Conservation (phyloP, 2,113 vertebrate genomes). For the Micromys minutus region DNA sequence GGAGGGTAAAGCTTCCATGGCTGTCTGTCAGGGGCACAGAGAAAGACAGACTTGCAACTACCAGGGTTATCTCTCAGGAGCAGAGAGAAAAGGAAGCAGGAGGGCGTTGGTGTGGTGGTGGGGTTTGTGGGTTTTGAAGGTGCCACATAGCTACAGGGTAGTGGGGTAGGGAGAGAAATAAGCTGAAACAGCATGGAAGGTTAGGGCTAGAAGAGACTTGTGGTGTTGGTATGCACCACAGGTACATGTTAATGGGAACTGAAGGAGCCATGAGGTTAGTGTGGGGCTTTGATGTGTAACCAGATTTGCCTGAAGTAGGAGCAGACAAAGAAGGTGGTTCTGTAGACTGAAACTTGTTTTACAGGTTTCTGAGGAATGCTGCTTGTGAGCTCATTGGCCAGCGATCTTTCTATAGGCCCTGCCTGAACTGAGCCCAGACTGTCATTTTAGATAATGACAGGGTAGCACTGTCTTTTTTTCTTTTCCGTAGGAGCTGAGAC, state of each 20-base stretch:
- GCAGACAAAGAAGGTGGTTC: neutral
- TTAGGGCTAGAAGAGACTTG: neutral
- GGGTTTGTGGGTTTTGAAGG: neutral
- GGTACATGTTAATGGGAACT: neutral
- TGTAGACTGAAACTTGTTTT: neutral
- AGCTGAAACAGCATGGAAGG: too few species aligned
- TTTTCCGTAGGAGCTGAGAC: neutral
- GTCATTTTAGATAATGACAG: neutral
- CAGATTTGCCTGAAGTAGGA: neutral
- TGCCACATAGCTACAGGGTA: neutral
- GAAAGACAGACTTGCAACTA: neutral
- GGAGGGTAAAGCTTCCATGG: neutral
- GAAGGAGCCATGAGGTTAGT: neutral
- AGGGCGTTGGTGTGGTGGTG: accelerated
- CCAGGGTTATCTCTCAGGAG: neutral
- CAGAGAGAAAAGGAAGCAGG: neutral
- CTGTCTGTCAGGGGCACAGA: neutral
- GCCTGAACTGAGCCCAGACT: neutral
- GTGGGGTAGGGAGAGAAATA: neutral
- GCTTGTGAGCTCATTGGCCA: neutral
- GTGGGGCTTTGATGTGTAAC: neutral
- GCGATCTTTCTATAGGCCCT: neutral
- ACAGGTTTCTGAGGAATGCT: neutral
- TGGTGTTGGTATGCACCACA: neutral
- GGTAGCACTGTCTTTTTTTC: neutral